Evolutionary conservation across 2,797 vertebrate species (phyloP).

Genomic region (Melanotaenia pygmaea): DNA sequence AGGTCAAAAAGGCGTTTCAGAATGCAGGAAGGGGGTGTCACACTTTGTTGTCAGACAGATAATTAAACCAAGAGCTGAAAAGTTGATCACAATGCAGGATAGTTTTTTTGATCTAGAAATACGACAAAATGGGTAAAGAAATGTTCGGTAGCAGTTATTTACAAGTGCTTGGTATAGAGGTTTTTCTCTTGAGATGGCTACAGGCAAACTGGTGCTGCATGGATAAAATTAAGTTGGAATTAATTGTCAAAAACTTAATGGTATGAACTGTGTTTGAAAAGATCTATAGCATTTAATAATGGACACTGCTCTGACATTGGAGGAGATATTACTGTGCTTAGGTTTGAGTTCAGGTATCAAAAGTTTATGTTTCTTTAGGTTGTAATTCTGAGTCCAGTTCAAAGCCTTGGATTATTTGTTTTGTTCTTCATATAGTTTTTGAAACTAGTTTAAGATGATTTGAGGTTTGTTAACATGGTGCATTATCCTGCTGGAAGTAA

Average conservation of each 20-base stretch:
- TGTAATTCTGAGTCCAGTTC: no score
- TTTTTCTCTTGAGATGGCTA: neutral
- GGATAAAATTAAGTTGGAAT: neutral
- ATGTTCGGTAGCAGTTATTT: neutral
- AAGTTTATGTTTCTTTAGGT: no score
- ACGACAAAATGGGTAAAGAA: neutral
- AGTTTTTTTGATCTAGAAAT: constrained; percentile 14
- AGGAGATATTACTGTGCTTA: neutral
- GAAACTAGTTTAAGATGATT: no score
- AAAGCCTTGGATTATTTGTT: no score
- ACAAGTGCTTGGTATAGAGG: neutral
- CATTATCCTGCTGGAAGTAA: no score
- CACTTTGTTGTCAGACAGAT: constrained; percentile 45
- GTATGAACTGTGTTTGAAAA: neutral
- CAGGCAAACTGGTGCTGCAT: neutral
- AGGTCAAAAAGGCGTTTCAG: constrained; percentile 62
- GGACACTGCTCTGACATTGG: neutral
- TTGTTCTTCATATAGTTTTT: no score
- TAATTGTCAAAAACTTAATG: no score
- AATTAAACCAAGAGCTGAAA: constrained; percentile 1
- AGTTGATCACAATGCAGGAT: constrained; percentile 22
- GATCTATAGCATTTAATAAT: neutral
- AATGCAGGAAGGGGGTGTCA: constrained; percentile 4
- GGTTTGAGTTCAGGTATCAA: no score
- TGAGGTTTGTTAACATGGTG: no score